Conservation (phyloP, 2,888 invertebrate species). For the Philhelius pedissequus region DNA sequence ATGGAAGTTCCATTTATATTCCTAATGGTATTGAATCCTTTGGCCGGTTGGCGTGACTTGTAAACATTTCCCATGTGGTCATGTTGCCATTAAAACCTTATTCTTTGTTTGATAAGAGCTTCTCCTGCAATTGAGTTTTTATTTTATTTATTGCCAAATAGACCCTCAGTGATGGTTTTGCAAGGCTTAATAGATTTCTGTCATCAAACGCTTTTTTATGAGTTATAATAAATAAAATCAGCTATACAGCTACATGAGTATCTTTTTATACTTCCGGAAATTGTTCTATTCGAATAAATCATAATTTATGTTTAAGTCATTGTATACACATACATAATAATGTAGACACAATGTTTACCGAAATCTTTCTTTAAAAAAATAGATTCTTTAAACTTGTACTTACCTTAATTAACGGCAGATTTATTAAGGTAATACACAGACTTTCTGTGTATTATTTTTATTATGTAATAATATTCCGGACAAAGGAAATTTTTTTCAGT, state of each 20-base stretch:
- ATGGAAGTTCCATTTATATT: slow-evolving; percentile 26
- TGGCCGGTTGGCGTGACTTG: slow-evolving; percentile 53
- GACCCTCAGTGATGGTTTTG: background rate
- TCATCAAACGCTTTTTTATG: background rate
- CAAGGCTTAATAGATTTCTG: background rate
- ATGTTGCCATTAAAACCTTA: slow-evolving; percentile 7
- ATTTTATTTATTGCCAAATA: background rate
- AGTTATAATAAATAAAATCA: background rate
- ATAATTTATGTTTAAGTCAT: no score
- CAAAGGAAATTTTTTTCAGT: no score
- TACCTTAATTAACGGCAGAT: no score
- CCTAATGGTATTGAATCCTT: slow-evolving; percentile 40
- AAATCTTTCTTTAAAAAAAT: no score
- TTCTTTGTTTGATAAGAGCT: slow-evolving; percentile 4
- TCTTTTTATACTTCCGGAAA: background rate
- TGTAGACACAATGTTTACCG: no score
- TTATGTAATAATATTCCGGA: no score
- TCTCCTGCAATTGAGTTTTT: background rate
- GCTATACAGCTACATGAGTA: background rate
- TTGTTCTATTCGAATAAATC: no score
- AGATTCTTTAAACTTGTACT: no score
- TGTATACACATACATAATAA: no score
- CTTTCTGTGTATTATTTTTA: no score
- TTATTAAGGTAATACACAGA: no score
- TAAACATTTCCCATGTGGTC: slow-evolving; percentile 42